phyloP scores from a whole-genome alignment of 2,888 invertebrate species.

The Acrobasis consociella region DNA sequence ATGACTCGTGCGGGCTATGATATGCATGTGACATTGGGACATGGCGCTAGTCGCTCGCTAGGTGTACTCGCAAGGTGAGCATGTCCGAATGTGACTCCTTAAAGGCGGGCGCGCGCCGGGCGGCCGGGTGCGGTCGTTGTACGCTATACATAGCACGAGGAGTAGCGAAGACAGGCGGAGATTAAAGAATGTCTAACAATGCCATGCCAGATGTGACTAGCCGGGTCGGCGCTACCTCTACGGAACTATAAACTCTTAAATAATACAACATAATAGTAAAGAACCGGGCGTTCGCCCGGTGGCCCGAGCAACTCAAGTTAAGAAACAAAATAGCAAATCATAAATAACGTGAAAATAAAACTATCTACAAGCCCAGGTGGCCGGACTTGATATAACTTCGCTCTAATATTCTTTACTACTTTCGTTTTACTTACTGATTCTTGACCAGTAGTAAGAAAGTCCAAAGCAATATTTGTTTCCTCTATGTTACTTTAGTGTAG shows the following conservation, averaged over 20 bases:
- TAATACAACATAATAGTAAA: constrained; percentile 33
- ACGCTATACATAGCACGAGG: constrained; percentile 31
- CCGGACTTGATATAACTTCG: background rate
- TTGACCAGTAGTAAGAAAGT: background rate
- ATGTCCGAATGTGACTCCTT: constrained; percentile 28
- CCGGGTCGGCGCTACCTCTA: constrained; percentile 62
- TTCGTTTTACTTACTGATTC: background rate
- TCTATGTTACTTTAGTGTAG: background rate
- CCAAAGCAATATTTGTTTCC: background rate
- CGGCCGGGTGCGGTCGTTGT: constrained; percentile 9
- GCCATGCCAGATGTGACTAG: constrained; percentile 70
- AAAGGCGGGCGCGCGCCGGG: background rate
- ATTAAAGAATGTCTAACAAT: constrained; percentile 61
- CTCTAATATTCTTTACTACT: background rate
- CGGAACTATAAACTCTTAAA: constrained; percentile 38
- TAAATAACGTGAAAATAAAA: constrained; percentile 24
- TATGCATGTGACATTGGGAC: constrained; percentile 34
- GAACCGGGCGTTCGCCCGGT: constrained; percentile 21
- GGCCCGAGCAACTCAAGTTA: constrained; percentile 31
- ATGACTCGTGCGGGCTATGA: constrained; percentile 29
- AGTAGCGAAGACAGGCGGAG: constrained; percentile 58
- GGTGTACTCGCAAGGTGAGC: constrained; percentile 22
- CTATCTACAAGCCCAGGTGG: background rate
- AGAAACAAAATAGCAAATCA: constrained; percentile 33
- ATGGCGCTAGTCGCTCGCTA: constrained; percentile 27